Conservation (phyloP, 2,113 vertebrate genomes). For the Litocranius walleri region DNA sequence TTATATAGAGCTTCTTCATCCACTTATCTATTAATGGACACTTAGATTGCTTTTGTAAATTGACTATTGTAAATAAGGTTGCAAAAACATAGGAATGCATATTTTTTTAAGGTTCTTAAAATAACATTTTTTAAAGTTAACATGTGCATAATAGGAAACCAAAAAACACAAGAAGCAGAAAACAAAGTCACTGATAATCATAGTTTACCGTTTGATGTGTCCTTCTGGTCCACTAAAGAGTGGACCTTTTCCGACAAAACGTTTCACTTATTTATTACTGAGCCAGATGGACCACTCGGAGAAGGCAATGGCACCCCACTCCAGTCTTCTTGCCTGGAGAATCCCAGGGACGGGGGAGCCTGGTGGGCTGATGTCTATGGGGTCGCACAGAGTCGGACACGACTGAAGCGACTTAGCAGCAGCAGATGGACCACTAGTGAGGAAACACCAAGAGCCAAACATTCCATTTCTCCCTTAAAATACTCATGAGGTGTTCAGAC, state of each 20-base stretch:
- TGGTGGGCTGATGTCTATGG: too few relatives aligned
- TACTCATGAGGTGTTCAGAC: not conserved
- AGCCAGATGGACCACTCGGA: too few relatives aligned
- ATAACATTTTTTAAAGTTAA: not conserved
- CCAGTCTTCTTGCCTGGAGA: too few relatives aligned
- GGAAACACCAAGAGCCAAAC: not conserved
- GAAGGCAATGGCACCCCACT: too few relatives aligned
- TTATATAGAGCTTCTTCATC: not conserved
- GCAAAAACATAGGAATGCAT: not conserved
- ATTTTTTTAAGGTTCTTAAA: not conserved
- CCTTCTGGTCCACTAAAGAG: not conserved
- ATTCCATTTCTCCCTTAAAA: not conserved
- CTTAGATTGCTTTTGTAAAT: not conserved
- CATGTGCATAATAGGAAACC: not conserved
- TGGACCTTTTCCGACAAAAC: not conserved
- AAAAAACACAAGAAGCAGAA: not conserved
- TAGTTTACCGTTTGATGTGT: not conserved
- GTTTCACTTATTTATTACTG: not conserved
- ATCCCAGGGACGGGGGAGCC: too few relatives aligned
- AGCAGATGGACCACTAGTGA: not conserved
- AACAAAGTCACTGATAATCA: not conserved
- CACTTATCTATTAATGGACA: not conserved
- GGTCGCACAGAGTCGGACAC: too few relatives aligned
- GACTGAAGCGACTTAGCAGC: too few relatives aligned
- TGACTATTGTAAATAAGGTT: not conserved